These are phyloP conservation scores for Beris morrisii DNA, from an alignment of 2,888 invertebrate genomes.

Conservation along the genomic window DNA sequence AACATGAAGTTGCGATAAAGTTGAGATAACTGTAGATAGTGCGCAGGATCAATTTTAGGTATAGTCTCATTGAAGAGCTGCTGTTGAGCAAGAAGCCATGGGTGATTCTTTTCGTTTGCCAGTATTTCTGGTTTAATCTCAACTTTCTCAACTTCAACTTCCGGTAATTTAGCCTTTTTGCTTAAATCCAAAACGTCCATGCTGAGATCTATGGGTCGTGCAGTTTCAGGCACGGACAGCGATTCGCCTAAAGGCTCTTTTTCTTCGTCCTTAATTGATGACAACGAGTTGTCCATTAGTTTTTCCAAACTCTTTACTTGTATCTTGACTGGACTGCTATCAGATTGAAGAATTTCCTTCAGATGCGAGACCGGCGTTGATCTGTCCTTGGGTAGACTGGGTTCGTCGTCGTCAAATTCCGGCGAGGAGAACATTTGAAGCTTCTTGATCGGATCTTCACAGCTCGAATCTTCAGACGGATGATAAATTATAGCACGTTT, in stretches of 20 bases:
- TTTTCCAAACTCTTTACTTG: constrained; percentile 66
- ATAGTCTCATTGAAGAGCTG: constrained; percentile 65
- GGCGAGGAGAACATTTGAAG: constrained; percentile 61
- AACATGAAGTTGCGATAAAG: constrained; percentile 63
- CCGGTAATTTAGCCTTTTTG: constrained; percentile 64
- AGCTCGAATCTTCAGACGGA: constrained; percentile 81
- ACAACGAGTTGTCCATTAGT: constrained; percentile 55
- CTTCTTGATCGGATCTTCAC: constrained; percentile 67
- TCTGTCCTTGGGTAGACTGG: constrained; percentile 49
- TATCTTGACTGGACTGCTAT: constrained; percentile 62
- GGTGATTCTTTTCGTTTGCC: constrained; percentile 61
- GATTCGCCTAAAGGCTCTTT: constrained; percentile 48
- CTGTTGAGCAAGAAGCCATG: constrained; percentile 67
- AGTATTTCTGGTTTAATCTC: constrained; percentile 46
- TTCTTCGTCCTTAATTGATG: constrained; percentile 25
- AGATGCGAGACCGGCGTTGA: constrained; percentile 57
- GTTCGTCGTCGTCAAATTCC: constrained; percentile 56
- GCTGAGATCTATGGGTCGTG: constrained; percentile 70
- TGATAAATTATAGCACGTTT: constrained; percentile 86
- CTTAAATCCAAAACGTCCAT: constrained; percentile 83
- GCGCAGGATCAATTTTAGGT: constrained; percentile 63
- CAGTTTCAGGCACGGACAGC: constrained; percentile 55
- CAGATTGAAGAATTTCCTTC: constrained; percentile 58
- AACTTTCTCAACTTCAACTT: constrained; percentile 39
- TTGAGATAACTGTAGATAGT: constrained; percentile 64